Evolutionary conservation across 30 jellyfish, hydroid and myxozoan species (phyloP).

Genomic region (Aurelia coerulea): DNA sequence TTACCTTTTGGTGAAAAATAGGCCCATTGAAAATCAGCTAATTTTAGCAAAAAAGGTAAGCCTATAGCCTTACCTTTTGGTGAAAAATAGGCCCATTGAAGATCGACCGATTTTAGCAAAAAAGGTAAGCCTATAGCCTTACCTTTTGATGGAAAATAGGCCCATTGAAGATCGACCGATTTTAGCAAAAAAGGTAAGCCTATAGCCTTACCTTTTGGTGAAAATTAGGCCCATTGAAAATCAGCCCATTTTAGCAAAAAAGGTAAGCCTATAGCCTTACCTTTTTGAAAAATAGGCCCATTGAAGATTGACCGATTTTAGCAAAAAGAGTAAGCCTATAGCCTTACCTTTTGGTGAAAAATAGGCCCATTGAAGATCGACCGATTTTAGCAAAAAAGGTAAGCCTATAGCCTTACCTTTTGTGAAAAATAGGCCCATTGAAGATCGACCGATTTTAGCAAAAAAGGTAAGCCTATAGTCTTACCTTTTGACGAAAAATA

Average conservation of each 20-base stretch:
- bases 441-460: not conserved
- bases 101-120: not conserved
- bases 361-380: not conserved
- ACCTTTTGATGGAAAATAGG: not conserved
- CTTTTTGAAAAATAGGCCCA: not conserved
- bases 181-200: not conserved
- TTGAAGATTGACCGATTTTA: no score
- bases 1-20: not conserved
- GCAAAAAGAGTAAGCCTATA: not conserved
- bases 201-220: not conserved
- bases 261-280: constrained; percentile 9
- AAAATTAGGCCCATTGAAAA: not conserved
- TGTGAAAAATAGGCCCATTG: not conserved
- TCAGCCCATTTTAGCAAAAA: not conserved
- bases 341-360: not conserved
- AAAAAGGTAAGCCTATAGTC: constrained; percentile 7
- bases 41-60: not conserved
- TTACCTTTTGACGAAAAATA: not conserved
- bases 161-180: no score
- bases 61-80: not conserved
- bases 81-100: not conserved
- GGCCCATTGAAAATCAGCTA: no score
- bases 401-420: constrained; percentile 9
- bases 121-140: constrained; percentile 15
- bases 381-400: not conserved